Conservation (phyloP, 2,113 vertebrate genomes). For the Hyperoodon ampullatus region DNA sequence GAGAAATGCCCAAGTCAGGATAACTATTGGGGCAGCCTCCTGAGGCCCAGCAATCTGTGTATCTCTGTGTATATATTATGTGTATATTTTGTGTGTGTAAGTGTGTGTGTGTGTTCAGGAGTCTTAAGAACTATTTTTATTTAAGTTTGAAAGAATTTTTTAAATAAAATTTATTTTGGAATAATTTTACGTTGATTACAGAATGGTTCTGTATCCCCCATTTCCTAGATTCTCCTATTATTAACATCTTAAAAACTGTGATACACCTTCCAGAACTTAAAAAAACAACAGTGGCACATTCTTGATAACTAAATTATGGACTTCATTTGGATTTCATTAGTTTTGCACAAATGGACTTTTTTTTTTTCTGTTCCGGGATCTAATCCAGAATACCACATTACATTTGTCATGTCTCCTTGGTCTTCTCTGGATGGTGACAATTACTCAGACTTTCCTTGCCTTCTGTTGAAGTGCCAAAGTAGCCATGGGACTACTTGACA, state of each 20-base stretch:
- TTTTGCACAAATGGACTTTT: neutral
- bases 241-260: neutral
- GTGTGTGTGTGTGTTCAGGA: neutral
- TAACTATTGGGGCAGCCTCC: neutral
- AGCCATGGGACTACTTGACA: neutral
- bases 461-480: neutral
- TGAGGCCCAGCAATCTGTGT: neutral
- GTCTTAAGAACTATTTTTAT: neutral
- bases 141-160: neutral
- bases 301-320: neutral
- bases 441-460: neutral
- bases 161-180: neutral
- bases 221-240: neutral
- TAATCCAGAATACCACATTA: neutral
- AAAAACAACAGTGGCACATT: neutral
- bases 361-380: neutral
- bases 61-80: neutral
- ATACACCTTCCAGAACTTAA: neutral
- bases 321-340: neutral
- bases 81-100: neutral
- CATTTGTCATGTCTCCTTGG: neutral
- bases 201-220: neutral
- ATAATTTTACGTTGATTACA: neutral
- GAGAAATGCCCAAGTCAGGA: neutral
- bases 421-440: neutral